These are phyloP conservation scores for Nicator chloris DNA, from an alignment of 2,113 vertebrate species.

Conservation along the genomic window DNA sequence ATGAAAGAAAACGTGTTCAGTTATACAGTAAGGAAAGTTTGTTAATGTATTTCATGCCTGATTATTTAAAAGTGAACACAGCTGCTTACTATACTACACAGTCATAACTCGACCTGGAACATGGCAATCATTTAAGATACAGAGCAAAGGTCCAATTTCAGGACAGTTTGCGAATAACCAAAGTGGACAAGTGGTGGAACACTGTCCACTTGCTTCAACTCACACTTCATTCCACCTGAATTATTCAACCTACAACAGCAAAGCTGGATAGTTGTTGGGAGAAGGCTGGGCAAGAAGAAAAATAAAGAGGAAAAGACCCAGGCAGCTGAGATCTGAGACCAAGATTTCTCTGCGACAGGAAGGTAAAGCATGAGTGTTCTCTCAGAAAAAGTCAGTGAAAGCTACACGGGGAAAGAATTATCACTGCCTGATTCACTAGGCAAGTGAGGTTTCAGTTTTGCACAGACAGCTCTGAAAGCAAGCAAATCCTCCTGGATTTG, in stretches of 20 bases:
- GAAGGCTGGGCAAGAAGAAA: background rate
- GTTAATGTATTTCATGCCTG: constrained; percentile 9
- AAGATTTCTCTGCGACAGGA: background rate
- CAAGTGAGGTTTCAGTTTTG: background rate
- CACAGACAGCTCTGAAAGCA: background rate
- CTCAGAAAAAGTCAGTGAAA: background rate
- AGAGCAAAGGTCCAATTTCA: constrained; percentile 11
- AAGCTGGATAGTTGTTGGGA: background rate
- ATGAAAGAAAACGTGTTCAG: constrained; percentile 49
- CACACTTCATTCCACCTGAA: constrained; percentile 32
- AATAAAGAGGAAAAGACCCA: background rate
- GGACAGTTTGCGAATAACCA: constrained; percentile 1
- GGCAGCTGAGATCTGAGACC: background rate
- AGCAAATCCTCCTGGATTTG: background rate
- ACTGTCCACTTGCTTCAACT: constrained; percentile 6
- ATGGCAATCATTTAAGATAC: background rate
- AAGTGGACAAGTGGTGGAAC: constrained; percentile 40
- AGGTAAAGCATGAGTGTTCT: background rate
- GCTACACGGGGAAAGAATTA: background rate
- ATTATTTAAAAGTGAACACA: constrained; percentile 23
- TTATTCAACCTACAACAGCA: constrained; percentile 18
- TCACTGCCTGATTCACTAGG: background rate
- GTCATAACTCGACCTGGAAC: background rate
- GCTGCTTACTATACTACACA: background rate
- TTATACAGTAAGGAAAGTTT: constrained; percentile 10